Percentiles rank a stretch among this genome's conserved stretches.
Evolutionary conservation across 2,113 vertebrate genomes (phyloP).

Genomic region (Poeciliopsis occidentalis): DNA sequence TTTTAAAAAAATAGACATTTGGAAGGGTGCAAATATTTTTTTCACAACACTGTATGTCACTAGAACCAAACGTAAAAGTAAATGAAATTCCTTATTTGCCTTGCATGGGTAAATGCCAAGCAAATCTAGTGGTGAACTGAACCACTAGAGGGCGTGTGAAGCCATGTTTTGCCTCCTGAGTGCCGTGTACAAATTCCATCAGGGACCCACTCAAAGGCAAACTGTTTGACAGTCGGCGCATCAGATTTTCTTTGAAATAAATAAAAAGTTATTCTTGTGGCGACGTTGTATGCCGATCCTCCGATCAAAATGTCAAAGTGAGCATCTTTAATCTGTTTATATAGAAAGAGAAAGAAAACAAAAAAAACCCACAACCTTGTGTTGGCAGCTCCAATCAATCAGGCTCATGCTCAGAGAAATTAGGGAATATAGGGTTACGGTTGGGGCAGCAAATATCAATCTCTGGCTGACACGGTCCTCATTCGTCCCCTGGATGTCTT

Average conservation of each 20-base stretch:
- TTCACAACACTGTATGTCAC: too few species aligned
- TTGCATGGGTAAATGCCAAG: too few species aligned
- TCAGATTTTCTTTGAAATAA: constrained; percentile 2
- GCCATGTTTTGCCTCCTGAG: constrained; percentile 14
- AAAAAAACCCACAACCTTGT: constrained; percentile 26
- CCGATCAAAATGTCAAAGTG: background rate
- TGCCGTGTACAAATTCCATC: background rate
- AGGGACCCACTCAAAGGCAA: constrained; percentile 16
- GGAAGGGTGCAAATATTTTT: too few species aligned
- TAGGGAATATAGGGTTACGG: constrained; percentile 2
- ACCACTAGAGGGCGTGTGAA: constrained; percentile 55
- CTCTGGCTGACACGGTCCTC: constrained; percentile 56
- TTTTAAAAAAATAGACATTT: too few species aligned
- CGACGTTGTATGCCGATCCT: constrained; percentile 4
- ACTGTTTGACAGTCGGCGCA: background rate
- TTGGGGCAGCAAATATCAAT: constrained; percentile 37
- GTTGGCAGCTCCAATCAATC: constrained; percentile 45
- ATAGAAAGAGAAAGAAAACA: background rate
- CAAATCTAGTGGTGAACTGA: background rate
- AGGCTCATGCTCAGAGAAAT: constrained; percentile 33
- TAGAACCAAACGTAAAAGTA: too few species aligned
- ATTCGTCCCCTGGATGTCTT: constrained; percentile 31
- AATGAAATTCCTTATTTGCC: too few species aligned
- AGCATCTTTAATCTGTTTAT: constrained; percentile 28
- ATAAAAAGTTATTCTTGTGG: constrained; percentile 6